Evolutionary conservation across 2,888 invertebrate species (phyloP).

Genomic region (Listrodromus nycthemerus): DNA sequence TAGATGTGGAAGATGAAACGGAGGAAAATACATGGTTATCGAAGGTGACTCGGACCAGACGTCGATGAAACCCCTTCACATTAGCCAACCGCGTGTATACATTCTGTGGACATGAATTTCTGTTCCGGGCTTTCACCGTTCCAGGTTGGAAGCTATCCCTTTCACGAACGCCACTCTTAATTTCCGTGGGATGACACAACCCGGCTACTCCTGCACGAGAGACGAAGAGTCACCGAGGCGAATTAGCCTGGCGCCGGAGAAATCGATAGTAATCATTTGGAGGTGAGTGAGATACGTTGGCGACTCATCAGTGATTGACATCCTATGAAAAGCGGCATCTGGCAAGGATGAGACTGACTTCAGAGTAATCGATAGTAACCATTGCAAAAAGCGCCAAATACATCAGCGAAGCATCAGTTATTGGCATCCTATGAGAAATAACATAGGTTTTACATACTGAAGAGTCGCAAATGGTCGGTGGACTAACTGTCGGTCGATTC

Average conservation of each 20-base stretch:
- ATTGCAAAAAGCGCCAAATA: background rate
- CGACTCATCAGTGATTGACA: background rate
- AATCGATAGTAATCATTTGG: conserved; percentile 32
- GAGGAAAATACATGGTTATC: conserved; percentile 31
- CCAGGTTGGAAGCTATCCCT: conserved; percentile 50
- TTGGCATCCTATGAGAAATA: background rate
- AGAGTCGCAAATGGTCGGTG: background rate
- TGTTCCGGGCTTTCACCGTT: conserved; percentile 51
- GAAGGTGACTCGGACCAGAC: conserved; percentile 36
- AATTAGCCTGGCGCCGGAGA: background rate
- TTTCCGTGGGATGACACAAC: conserved; percentile 67
- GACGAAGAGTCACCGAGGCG: conserved; percentile 4
- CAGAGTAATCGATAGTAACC: background rate
- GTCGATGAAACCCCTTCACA: conserved; percentile 66
- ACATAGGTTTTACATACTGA: background rate
- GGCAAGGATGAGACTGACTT: background rate
- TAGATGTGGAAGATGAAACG: conserved; percentile 10
- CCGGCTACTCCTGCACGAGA: conserved; percentile 13
- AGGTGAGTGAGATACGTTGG: background rate
- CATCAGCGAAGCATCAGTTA: background rate
- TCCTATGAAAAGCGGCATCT: background rate
- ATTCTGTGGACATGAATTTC: conserved; percentile 64
- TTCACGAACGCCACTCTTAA: conserved; percentile 59
- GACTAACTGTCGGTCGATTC: background rate
- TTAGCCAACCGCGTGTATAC: conserved; percentile 36